Evolutionary conservation across 1,140 invertebrate genomes (phyloP), one percentile per base, ranked within the genome.

Genomic region (Drosophila teissieri): DNA sequence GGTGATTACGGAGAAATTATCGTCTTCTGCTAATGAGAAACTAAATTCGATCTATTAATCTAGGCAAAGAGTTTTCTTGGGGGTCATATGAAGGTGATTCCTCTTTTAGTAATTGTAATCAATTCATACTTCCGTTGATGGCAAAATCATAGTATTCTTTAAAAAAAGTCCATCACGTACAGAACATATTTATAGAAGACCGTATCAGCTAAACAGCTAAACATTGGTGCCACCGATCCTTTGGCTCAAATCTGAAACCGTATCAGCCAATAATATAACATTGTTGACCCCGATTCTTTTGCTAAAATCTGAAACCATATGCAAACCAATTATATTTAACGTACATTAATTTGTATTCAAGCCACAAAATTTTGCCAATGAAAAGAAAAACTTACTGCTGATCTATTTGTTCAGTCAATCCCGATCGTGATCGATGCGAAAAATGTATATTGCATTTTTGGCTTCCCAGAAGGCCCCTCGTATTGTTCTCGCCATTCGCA

Each of bases 401-500:
- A 73, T 73, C 68, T 53, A 73, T 48, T 73, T 73, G 34, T 14
- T 44, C 48, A 36, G 17, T 53, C 56, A 53, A 73, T 62, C 27
- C 24, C 56, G 36, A 73, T 74, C 72, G 72, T 74, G 72, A 63
- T 46, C 73, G 75, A 80, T 80, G n/a, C 37, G 27, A 78, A 69
- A 85, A 85, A 77, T 80, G 80, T 85, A 77, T 80, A 85, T 85
- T 83, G 80, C 64, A 64, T 67, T 80, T 44, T 40, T 4, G 61
- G 19, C 24, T 62, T 54, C 37, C 60, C 61, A 65, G 37, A n/a
- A 36, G 31, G 53, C 58, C 63, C 51, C 63, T 12, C 58, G 40
- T 81, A 84, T 84, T 84, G 80, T 83, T 76, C 46, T 73, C 58
- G 68, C 31, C 34, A 34, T 46, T 54, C 45, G 62, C 49, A 76